Percentiles rank a stretch among this genome's conserved stretches.
Evolutionary conservation across 1,140 invertebrate genomes (phyloP).

Genomic region (Drosophila repleta): DNA sequence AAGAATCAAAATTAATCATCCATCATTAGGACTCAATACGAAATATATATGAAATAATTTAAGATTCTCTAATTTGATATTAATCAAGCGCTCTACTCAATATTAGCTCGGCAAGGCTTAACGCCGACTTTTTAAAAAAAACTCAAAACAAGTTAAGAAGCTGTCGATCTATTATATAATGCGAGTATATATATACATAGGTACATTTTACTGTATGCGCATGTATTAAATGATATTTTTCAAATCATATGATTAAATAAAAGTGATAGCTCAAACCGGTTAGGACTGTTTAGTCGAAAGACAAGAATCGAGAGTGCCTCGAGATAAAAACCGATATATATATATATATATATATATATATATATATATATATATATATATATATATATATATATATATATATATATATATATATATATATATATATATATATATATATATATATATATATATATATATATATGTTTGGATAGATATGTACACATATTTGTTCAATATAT

Average conservation of each 20-base stretch:
- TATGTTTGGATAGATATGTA: no score
- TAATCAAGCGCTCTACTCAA: not conserved
- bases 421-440: no score
- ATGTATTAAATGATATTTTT: not conserved
- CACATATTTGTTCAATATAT: no score
- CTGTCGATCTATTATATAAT: not conserved
- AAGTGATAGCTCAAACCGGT: slow-evolving; percentile 2
- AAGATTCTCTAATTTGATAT: no score
- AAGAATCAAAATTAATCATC: no score
- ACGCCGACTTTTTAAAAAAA: not conserved
- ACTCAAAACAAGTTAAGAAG: not conserved
- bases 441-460: no score
- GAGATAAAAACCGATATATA: not conserved
- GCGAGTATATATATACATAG: not conserved
- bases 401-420: no score
- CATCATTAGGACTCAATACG: no score
- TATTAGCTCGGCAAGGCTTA: not conserved
- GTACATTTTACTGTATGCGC: no score
- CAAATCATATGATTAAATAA: slow-evolving; percentile 4
- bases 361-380: no score
- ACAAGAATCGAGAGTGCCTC: not conserved
- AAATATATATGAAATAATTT: no score
- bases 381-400: not conserved
- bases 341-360: no score
- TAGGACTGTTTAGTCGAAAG: not conserved